phyloP scores from a whole-genome alignment of 2,888 invertebrate species.

The Hedychridium roseum region DNA sequence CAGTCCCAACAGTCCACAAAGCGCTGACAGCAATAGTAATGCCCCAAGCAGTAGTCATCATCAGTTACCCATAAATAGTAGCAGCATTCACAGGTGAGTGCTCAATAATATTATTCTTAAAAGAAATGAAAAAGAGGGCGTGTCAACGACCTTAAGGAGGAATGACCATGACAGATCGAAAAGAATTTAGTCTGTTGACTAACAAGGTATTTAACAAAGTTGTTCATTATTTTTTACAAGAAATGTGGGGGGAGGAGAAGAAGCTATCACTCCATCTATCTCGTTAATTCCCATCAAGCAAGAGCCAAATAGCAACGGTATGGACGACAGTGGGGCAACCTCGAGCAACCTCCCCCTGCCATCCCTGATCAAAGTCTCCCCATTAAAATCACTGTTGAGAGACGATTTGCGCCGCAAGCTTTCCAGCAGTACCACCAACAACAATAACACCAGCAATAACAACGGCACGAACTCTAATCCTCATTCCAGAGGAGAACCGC shows the following conservation, averaged over 20 bases:
- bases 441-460: conserved; percentile 39
- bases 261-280: conserved; percentile 82
- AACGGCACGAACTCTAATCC: conserved; percentile 51
- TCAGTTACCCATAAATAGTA: conserved; percentile 66
- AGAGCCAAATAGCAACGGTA: conserved; percentile 66
- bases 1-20: conserved; percentile 81
- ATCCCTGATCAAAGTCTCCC: conserved; percentile 84
- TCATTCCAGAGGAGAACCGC: conserved; percentile 65
- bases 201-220: too few species aligned
- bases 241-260: conserved; percentile 62
- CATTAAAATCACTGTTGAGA: conserved; percentile 82
- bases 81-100: conserved; percentile 53
- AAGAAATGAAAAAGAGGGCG: too few species aligned
- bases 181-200: not conserved
- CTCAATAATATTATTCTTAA: too few species aligned
- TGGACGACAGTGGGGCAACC: conserved; percentile 67
- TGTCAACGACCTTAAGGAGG: too few species aligned
- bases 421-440: conserved; percentile 65
- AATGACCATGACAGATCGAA: too few species aligned
- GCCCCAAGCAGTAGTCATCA: conserved; percentile 78
- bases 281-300: conserved; percentile 84
- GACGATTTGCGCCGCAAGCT: conserved; percentile 86
- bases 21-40: conserved; percentile 79
- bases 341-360: conserved; percentile 73
- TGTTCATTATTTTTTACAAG: too few species aligned